Conservation (phyloP, 2,888 invertebrate species). For the Morinoia aosen region DNA sequence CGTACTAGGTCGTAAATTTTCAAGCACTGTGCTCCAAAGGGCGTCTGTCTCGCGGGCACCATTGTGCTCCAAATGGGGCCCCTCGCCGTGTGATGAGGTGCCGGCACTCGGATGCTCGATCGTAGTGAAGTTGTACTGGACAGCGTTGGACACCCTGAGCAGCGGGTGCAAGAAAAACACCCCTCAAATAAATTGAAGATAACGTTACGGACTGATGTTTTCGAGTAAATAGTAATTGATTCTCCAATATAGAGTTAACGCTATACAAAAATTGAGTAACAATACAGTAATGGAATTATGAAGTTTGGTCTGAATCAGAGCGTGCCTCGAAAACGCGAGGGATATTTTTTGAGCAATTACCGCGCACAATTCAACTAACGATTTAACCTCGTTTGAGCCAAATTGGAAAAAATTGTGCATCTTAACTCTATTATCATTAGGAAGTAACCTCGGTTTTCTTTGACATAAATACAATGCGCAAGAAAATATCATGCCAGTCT, state of each 20-base stretch:
- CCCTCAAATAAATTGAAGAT: not conserved
- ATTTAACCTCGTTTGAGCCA: no score
- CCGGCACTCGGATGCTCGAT: slow-evolving; percentile 56
- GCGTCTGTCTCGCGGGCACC: slow-evolving; percentile 62
- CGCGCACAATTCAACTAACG: not conserved
- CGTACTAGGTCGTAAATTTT: slow-evolving; percentile 70
- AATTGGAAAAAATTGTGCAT: no score
- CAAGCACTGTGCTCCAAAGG: slow-evolving; percentile 65
- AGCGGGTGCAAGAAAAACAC: not conserved
- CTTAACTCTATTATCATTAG: not conserved
- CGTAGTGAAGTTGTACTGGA: slow-evolving; percentile 66
- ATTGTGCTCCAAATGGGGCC: slow-evolving; percentile 53
- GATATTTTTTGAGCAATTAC: not conserved
- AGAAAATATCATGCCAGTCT: not conserved
- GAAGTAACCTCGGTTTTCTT: not conserved
- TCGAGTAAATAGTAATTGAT: not conserved
- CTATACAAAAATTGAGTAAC: not conserved
- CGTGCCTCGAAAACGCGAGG: not conserved
- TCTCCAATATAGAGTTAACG: not conserved
- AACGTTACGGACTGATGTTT: not conserved
- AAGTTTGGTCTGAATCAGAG: not conserved
- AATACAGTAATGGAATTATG: not conserved
- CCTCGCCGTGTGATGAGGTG: slow-evolving; percentile 62
- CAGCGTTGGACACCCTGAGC: slow-evolving; percentile 40
- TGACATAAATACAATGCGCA: not conserved